Base-by-base conservation (phyloP, 2,113 vertebrate genomes). In the Aegithalos caudatus region DNA sequence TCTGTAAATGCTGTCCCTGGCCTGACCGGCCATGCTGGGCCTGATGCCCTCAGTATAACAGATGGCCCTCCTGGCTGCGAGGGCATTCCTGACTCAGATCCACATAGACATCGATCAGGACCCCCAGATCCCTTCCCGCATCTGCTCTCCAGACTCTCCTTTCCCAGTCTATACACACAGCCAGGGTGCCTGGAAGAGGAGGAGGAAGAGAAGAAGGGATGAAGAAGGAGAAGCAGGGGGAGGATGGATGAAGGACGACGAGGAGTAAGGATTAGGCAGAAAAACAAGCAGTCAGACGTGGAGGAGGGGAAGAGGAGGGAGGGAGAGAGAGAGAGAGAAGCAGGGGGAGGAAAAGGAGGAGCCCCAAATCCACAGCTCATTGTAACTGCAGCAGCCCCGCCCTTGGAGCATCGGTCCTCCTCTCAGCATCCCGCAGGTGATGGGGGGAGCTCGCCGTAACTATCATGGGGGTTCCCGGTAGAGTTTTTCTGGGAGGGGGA, bases 401-500 rank as follows among this genome's bases (percentile, higher is more conserved):
- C 5, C 3, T 12, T 8, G 33, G 18, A 38, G 27, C 23, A 1
- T 38, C 22, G 2, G 9, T 33, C 8, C 10, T n/a, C 12, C 4
- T 9, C 9, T 27, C 17, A 10, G 45, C 53, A 31, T 44, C 22
- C 25, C 33, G 33, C 62, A 37, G 72, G 38, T 60, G 45, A 69
- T 7, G 8, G 5, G 17, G 24, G 27, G 17, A 33, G 33, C 61
- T 86, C 16, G 11, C 58, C 28, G 7, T 35, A 40, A 48, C 40
- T 48, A 25, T 40, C 10, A 7, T 24, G 24, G 14, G 5, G 18
- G 8, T 18, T 31, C 45, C 38, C 23, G 38, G 33, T 16, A 19
- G 37, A 31, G 37, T 44, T 86, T 44, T 44, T 33, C 22, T 48
- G 42, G 50, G 28, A 72, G 23, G 14, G 23, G 19, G 6, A 23